Conservation (phyloP, 2,797 vertebrate species). For the Lagorchestes hirsutus region DNA sequence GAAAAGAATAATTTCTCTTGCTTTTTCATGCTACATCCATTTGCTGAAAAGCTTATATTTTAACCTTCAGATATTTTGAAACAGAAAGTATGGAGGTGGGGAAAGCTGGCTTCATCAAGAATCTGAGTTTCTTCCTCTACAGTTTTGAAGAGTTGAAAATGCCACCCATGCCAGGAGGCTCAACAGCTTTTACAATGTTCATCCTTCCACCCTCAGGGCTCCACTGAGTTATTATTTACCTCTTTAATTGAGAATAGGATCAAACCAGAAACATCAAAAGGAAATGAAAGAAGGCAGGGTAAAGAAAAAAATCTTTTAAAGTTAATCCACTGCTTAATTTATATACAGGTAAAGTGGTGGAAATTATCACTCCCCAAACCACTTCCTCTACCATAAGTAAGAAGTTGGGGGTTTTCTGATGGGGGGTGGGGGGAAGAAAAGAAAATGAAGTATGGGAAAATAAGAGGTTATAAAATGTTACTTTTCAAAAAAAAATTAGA, state of each 20-base stretch:
- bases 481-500: not conserved
- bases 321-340: not conserved
- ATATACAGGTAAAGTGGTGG: not conserved
- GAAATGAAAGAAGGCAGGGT: slow-evolving; percentile 13
- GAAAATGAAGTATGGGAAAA: not conserved
- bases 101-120: not conserved
- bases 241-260: not conserved
- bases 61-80: not conserved
- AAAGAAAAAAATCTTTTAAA: not conserved
- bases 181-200: not conserved
- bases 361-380: slow-evolving; percentile 23
- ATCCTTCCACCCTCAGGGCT: not conserved
- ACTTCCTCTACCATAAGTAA: not conserved
- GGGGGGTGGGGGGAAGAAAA: not conserved
- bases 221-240: not conserved
- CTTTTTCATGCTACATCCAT: slow-evolving; percentile 5
- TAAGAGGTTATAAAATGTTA: not conserved
- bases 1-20: slow-evolving; percentile 20
- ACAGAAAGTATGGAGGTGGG: not conserved
- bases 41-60: not conserved
- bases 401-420: not conserved
- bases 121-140: not conserved
- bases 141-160: not conserved
- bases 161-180: not conserved
- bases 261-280: not conserved